These are phyloP conservation scores for Syngnathus scovelli DNA, from an alignment of 2,113 vertebrate species.

Conservation along the genomic window DNA sequence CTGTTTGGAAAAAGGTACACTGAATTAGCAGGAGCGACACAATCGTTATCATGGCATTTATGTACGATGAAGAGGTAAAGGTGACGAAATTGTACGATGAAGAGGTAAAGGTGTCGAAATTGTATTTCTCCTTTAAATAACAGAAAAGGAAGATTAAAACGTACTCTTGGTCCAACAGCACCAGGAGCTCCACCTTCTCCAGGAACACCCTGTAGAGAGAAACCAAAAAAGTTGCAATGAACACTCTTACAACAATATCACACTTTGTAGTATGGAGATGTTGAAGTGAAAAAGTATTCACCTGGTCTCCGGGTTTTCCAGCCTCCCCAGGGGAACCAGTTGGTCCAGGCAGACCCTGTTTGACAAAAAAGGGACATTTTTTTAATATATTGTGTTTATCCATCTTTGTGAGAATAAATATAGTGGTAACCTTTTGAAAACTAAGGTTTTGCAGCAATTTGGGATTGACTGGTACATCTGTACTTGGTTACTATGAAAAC, in stretches of 20 bases:
- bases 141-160: conserved; percentile 48
- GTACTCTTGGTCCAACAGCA: conserved; percentile 86
- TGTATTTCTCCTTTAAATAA: background rate
- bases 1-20: conserved; percentile 54
- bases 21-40: background rate
- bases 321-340: conserved; percentile 86
- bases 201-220: conserved; percentile 80
- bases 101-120: background rate
- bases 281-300: conserved; percentile 51
- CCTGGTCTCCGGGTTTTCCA: conserved; percentile 93
- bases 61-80: background rate
- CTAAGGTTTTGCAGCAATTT: background rate
- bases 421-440: background rate
- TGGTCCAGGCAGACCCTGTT: conserved; percentile 89
- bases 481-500: background rate
- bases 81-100: background rate
- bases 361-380: conserved; percentile 21
- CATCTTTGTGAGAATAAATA: background rate
- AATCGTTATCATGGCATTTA: background rate
- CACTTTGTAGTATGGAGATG: background rate
- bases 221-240: conserved; percentile 2
- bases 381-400: background rate
- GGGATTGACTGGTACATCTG: background rate
- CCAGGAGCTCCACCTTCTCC: conserved; percentile 88
- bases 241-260: background rate